Percentiles rank a stretch among this genome's conserved stretches.
phyloP scores from a whole-genome alignment of 92 coral and sea anemone genomes.

The Zoanthus sociatus region DNA sequence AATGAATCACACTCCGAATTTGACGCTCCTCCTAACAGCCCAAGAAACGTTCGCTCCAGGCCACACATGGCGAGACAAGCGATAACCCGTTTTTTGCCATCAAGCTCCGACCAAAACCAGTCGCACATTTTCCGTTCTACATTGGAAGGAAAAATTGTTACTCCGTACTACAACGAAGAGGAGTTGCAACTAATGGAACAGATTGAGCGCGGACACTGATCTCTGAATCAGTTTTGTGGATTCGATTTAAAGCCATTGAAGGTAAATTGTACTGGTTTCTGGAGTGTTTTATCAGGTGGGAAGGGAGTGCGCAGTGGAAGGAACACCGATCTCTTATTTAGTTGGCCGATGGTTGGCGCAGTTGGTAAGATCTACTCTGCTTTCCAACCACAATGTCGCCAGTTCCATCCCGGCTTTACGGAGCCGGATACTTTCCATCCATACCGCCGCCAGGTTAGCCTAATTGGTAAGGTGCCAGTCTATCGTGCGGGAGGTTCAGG shows the following conservation, averaged over 20 bases:
- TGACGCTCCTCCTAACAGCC: not conserved
- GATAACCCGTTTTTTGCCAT: not conserved
- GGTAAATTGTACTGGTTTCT: not conserved
- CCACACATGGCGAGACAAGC: not conserved
- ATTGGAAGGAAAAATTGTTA: not conserved
- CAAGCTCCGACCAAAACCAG: not conserved
- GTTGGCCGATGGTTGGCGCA: too few species aligned
- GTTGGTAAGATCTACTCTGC: too few species aligned
- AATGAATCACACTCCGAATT: not conserved
- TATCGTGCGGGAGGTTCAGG: too few species aligned
- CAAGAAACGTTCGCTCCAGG: conserved; percentile 6
- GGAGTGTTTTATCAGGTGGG: too few species aligned
- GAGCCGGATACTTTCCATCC: too few species aligned
- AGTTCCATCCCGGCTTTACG: too few species aligned
- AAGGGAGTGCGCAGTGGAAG: too few species aligned
- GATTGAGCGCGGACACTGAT: conserved; percentile 10
- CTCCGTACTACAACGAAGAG: not conserved
- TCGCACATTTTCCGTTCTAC: not conserved
- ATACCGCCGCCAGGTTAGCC: too few species aligned
- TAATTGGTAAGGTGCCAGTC: too few species aligned
- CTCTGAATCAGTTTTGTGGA: not conserved
- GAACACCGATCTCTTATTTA: too few species aligned
- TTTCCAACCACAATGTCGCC: too few species aligned
- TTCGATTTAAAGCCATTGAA: not conserved
- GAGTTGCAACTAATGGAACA: not conserved